Conservation (phyloP, 37 sponge, comb jelly and placozoan species). For the Petrosia ficiformis region DNA sequence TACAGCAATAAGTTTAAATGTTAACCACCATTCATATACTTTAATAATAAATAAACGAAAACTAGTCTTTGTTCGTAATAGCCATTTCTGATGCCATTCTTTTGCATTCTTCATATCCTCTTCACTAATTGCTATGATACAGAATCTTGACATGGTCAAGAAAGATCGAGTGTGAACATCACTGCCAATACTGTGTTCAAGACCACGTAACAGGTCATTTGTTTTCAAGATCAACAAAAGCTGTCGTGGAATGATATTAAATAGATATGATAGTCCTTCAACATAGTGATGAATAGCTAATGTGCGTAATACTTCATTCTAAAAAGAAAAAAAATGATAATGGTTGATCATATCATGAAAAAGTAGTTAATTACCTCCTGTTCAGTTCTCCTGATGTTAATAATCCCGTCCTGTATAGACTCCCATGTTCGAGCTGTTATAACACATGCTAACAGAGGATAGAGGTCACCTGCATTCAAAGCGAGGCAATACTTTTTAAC, state of each 20-base stretch:
- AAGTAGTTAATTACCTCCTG: too few species aligned
- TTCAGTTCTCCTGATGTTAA: conserved; percentile 11
- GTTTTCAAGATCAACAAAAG: conserved; percentile 93
- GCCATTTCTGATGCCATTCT: too few species aligned
- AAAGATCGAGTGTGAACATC: conserved; percentile 39
- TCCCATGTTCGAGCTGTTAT: conserved; percentile 89
- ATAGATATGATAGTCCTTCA: conserved; percentile 84
- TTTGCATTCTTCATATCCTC: conserved; percentile 23
- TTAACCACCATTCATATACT: too few species aligned
- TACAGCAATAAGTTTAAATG: too few species aligned
- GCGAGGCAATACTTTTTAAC: conserved; percentile 59
- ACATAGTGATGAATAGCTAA: too few species aligned
- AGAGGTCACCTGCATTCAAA: conserved; percentile 80
- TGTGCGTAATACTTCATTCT: too few species aligned
- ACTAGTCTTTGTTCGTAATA: too few species aligned
- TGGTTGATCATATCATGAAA: not conserved
- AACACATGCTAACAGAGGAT: conserved; percentile 87
- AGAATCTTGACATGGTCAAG: conserved; percentile 76
- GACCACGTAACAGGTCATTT: conserved; percentile 84
- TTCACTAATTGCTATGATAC: conserved; percentile 63
- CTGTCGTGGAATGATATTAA: conserved; percentile 83
- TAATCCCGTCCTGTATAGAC: conserved; percentile 53
- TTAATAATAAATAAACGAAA: too few species aligned
- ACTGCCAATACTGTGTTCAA: conserved; percentile 65
- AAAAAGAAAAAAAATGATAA: not conserved